Percentiles rank a stretch among this genome's conserved stretches.
phyloP scores from a whole-genome alignment of 2,113 vertebrate species.

The Bubo bubo region DNA sequence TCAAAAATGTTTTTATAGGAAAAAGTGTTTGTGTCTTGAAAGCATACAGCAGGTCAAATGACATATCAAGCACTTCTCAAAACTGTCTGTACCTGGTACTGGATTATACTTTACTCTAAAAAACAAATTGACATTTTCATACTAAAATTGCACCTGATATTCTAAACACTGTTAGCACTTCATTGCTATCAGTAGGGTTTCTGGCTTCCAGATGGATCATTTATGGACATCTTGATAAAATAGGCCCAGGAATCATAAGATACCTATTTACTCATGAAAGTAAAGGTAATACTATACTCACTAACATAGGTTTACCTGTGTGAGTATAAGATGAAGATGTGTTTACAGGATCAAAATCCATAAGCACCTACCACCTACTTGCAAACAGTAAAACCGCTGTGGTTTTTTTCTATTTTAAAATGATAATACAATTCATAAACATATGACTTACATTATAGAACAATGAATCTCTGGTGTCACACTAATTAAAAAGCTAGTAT shows the following conservation, averaged over 20 bases:
- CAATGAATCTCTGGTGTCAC: constrained; percentile 74
- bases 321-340: not conserved
- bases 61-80: not conserved
- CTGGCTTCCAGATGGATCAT: not conserved
- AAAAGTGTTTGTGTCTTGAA: not conserved
- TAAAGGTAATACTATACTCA: not conserved
- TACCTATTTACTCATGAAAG: not conserved
- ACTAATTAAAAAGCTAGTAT: constrained; percentile 81
- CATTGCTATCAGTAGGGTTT: not conserved
- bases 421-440: constrained; percentile 71
- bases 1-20: not conserved
- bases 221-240: not conserved
- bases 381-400: not conserved
- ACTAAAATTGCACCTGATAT: not conserved
- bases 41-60: not conserved
- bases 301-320: not conserved
- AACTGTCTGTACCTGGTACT: not conserved
- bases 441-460: constrained; percentile 58
- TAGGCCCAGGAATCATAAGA: not conserved
- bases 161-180: not conserved
- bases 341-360: not conserved
- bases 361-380: not conserved
- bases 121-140: not conserved
- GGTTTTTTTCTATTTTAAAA: constrained; percentile 25
- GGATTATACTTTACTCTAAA: not conserved